A percentile compares a stretch with the other conserved stretches of the same genome.
phyloP scores from a whole-genome alignment of 2,113 vertebrate species.

The Anarrhichthys ocellatus region DNA sequence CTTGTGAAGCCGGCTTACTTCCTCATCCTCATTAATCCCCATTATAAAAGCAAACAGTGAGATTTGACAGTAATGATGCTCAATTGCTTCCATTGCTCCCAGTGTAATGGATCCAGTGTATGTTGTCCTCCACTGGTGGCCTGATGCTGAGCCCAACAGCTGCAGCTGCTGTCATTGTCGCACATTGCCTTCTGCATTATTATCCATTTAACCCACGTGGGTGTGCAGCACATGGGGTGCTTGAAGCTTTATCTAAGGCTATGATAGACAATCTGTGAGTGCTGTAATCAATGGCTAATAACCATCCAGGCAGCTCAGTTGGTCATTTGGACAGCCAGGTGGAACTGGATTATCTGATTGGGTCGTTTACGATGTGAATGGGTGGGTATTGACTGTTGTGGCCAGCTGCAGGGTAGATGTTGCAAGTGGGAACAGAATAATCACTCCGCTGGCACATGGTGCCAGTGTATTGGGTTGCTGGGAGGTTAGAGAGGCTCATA shows the following conservation, averaged over 20 bases:
- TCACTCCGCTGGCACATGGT: conserved; percentile 4
- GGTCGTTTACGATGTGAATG: conserved; percentile 53
- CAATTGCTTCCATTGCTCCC: conserved; percentile 21
- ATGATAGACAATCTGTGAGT: conserved; percentile 40
- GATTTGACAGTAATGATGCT: conserved; percentile 35
- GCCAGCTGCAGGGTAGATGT: conserved; percentile 49
- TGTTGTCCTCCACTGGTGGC: conserved; percentile 17
- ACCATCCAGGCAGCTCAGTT: conserved; percentile 39
- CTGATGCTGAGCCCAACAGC: conserved; percentile 42
- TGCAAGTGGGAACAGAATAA: conserved; percentile 38
- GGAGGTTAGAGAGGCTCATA: background rate
- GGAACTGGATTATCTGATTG: conserved; percentile 61
- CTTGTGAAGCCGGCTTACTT: background rate
- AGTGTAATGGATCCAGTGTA: conserved; percentile 35
- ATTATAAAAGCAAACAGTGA: conserved; percentile 49
- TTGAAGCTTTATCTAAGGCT: conserved; percentile 53
- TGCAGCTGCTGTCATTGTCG: conserved; percentile 7
- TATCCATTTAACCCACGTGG: conserved; percentile 35
- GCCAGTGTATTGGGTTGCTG: conserved; percentile 1
- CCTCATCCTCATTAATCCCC: conserved; percentile 38
- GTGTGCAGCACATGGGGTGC: conserved; percentile 21
- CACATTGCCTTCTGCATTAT: conserved; percentile 42
- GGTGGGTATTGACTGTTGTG: conserved; percentile 21
- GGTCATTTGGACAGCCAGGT: conserved; percentile 54
- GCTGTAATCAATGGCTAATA: conserved; percentile 69